phyloP scores from a whole-genome alignment of 2,797 vertebrate genomes.

The Mus caroli region DNA sequence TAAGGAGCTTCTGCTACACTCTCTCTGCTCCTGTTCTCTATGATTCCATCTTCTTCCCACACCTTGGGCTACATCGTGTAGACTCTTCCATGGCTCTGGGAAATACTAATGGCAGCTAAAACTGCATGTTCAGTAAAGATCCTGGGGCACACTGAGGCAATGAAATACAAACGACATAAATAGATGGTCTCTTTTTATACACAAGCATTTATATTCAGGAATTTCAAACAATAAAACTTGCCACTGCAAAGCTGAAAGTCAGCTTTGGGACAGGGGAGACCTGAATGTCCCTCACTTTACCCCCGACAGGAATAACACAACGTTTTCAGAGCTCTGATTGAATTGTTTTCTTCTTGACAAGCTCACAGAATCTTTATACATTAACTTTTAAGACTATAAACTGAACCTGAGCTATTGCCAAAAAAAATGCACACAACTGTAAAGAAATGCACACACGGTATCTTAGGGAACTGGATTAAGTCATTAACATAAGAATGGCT shows the following conservation, averaged over 20 bases:
- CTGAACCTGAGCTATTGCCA: not conserved
- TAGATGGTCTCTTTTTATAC: not conserved
- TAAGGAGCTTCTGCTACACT: not conserved
- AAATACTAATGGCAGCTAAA: not conserved
- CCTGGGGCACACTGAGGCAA: not conserved
- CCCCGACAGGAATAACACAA: not conserved
- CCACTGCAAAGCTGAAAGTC: not conserved
- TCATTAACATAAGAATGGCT: not conserved
- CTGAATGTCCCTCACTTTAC: not conserved
- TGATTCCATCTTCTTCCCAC: not conserved
- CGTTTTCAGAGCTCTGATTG: not conserved
- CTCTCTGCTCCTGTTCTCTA: not conserved
- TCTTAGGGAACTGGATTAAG: not conserved
- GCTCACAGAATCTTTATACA: constrained; percentile 15
- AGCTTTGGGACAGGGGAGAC: not conserved
- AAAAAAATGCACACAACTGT: not conserved
- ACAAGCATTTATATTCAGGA: not conserved
- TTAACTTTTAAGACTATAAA: constrained; percentile 23
- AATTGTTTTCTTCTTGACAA: not conserved
- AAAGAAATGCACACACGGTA: not conserved
- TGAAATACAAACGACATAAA: not conserved
- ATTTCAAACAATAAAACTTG: constrained; percentile 24
- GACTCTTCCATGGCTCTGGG: not conserved
- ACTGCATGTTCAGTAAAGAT: not conserved
- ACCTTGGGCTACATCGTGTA: not conserved